Percentiles rank a stretch among this genome's conserved stretches.
phyloP scores from a whole-genome alignment of 2,797 vertebrate species.

The Enteromius paludinosus region DNA sequence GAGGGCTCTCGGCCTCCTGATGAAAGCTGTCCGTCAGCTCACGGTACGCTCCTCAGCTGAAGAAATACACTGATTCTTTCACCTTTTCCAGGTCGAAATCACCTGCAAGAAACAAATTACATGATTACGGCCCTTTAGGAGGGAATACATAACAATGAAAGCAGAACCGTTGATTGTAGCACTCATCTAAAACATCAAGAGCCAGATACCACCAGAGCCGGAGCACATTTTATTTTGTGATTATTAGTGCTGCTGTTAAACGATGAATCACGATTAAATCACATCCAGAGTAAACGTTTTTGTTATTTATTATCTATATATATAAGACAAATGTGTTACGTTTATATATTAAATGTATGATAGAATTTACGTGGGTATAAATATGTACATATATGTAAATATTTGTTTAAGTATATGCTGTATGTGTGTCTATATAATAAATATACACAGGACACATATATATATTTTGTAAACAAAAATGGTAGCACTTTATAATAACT shows the following conservation, averaged over 20 bases:
- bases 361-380: too few species aligned
- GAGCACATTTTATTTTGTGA: neutral
- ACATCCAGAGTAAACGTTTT: too few species aligned
- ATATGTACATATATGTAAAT: too few species aligned
- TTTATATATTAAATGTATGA: too few species aligned
- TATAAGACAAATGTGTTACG: too few species aligned
- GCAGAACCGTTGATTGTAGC: neutral
- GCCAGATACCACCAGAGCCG: neutral
- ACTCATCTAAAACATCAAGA: neutral
- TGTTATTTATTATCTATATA: too few species aligned
- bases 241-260: neutral
- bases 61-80: conserved; percentile 92
- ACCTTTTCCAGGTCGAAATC: conserved; percentile 87
- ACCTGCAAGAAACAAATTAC: conserved; percentile 73
- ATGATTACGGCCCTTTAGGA: neutral
- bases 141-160: neutral
- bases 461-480: too few species aligned
- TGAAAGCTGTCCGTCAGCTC: conserved; percentile 61
- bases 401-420: too few species aligned
- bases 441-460: too few species aligned
- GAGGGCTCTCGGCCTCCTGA: conserved; percentile 59
- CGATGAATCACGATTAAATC: too few species aligned
- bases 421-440: too few species aligned
- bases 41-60: conserved; percentile 84
- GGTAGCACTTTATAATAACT: too few species aligned